These are phyloP conservation scores for Dynastes grantii DNA, from an alignment of 2,888 invertebrate species.

Conservation along the genomic window DNA sequence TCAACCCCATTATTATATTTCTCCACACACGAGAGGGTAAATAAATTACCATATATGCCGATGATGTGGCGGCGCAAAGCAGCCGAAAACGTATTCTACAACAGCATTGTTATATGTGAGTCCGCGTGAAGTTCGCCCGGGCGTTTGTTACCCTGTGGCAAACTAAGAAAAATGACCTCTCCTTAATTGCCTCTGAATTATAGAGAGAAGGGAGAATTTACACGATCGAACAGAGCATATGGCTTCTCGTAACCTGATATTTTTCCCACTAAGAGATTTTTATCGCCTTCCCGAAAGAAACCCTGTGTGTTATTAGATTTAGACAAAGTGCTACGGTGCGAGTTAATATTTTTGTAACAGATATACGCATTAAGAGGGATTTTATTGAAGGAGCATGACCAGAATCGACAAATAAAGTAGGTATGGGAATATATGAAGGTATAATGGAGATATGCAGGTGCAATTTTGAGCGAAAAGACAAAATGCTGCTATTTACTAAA, in stretches of 20 bases:
- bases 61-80: neutral
- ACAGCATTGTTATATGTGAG: neutral
- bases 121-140: neutral
- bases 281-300: neutral
- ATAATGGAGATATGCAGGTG: no score
- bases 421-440: neutral
- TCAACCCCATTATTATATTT: constrained; percentile 9
- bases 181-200: constrained; percentile 13
- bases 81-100: neutral
- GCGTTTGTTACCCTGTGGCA: neutral
- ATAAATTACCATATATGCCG: constrained; percentile 19
- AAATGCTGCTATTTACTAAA: no score
- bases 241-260: neutral
- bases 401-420: neutral
- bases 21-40: neutral
- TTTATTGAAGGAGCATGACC: neutral
- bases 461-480: no score
- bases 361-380: neutral
- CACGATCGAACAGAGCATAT: neutral
- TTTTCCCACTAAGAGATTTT: neutral
- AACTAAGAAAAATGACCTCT: constrained; percentile 2
- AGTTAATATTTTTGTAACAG: neutral
- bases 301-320: neutral
- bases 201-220: constrained; percentile 13
- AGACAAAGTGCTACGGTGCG: neutral